Evolutionary conservation across 2,113 vertebrate species (phyloP).

Genomic region (Aptenodytes forsteri): DNA sequence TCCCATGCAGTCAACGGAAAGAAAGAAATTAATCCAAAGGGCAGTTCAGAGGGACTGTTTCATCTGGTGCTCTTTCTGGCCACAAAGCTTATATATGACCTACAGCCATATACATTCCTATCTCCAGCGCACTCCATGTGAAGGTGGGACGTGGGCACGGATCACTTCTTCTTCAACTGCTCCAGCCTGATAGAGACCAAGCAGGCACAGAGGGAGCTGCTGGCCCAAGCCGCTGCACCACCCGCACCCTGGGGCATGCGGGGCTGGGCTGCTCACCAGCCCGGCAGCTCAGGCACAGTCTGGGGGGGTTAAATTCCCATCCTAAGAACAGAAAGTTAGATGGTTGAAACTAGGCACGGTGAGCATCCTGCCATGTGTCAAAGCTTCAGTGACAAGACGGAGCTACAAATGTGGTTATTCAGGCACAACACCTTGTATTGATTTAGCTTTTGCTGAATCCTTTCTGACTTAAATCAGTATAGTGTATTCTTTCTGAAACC

Average conservation of each 20-base stretch:
- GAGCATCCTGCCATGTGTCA: neutral
- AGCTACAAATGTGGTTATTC: neutral
- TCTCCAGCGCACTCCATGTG: rapidly evolving
- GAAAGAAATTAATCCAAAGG: neutral
- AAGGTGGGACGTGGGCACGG: neutral
- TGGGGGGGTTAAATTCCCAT: neutral
- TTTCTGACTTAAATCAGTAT: neutral
- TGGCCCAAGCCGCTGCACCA: neutral
- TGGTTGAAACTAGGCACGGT: neutral
- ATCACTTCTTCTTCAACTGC: neutral
- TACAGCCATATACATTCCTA: neutral
- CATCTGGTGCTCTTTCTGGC: neutral
- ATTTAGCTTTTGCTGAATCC: neutral
- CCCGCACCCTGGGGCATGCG: rapidly evolving
- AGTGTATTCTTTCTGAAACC: neutral
- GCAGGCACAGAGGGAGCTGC: neutral
- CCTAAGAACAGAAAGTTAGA: neutral
- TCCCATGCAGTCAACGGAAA: neutral
- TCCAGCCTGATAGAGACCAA: neutral
- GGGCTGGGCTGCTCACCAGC: neutral
- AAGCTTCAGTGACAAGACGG: no score
- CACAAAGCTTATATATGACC: neutral
- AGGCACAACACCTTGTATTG: neutral
- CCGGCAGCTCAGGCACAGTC: neutral
- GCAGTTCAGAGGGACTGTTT: neutral